These are phyloP conservation scores for Etheostoma nigrum DNA, from an alignment of 2,797 vertebrate species.

Conservation along the genomic window DNA sequence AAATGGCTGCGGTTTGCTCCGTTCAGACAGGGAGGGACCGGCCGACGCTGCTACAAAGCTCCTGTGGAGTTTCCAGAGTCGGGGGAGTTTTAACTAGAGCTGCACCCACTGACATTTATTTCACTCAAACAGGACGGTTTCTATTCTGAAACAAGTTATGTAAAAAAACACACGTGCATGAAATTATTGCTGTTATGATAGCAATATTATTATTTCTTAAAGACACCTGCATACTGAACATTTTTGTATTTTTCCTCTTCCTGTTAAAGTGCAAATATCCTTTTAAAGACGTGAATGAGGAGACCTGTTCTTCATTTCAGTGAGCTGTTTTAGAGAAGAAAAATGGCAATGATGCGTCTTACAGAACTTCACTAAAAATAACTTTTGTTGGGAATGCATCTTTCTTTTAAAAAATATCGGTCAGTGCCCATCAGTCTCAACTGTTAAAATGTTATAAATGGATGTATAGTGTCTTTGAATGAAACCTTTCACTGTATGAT, in stretches of 20 bases:
- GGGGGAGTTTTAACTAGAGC: slow-evolving; percentile 7
- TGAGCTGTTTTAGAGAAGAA: neutral
- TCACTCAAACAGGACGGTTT: neutral
- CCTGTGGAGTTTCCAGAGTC: slow-evolving; percentile 15
- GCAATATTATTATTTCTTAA: neutral
- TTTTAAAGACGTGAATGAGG: neutral
- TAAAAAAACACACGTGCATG: neutral
- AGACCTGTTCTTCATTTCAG: neutral
- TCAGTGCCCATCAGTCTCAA: neutral
- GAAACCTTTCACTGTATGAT: neutral
- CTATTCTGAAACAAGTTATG: neutral
- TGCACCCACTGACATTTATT: slow-evolving; percentile 13
- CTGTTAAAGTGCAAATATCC: neutral
- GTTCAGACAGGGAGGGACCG: slow-evolving; percentile 73
- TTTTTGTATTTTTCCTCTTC: neutral
- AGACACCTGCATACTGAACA: neutral
- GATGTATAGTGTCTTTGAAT: neutral
- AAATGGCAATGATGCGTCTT: neutral
- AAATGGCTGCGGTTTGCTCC: slow-evolving; percentile 77
- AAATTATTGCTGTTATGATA: neutral
- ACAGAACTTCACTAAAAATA: neutral
- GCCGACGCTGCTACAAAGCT: slow-evolving; percentile 49
- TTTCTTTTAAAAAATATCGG: neutral
- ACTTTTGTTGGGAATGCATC: neutral
- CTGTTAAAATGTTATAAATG: neutral